Evolutionary conservation across 2,113 vertebrate species (phyloP).

Genomic region (Porphyrio hochstetteri): DNA sequence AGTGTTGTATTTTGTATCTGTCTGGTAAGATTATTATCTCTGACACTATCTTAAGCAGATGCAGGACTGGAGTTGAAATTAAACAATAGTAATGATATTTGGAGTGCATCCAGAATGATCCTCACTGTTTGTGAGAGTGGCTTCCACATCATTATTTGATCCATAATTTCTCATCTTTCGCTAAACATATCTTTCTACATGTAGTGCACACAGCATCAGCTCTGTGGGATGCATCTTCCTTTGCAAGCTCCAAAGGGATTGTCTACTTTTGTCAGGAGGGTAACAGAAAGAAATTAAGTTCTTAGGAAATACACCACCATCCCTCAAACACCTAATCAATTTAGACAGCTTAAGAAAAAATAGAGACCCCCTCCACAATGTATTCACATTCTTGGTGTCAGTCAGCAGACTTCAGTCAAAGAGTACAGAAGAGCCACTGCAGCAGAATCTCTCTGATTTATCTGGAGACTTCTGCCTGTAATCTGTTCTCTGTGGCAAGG

Average conservation of each 20-base stretch:
- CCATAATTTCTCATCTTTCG: slow-evolving; percentile 69
- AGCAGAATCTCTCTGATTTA: slow-evolving; percentile 35
- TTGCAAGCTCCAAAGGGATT: slow-evolving; percentile 57
- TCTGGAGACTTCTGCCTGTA: slow-evolving; percentile 24
- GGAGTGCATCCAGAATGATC: slow-evolving; percentile 64
- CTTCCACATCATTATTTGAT: slow-evolving; percentile 68
- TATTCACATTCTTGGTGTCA: slow-evolving; percentile 35
- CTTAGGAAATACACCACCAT: slow-evolving; percentile 50
- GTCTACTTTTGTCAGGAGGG: slow-evolving; percentile 68
- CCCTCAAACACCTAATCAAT: slow-evolving; percentile 64
- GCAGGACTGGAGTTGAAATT: slow-evolving; percentile 66
- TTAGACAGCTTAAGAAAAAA: slow-evolving; percentile 58
- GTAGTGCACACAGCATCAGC: slow-evolving; percentile 15
- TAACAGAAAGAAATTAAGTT: slow-evolving; percentile 70
- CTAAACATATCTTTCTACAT: slow-evolving; percentile 59
- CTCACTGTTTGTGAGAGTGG: slow-evolving; percentile 61
- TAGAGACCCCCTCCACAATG: background rate
- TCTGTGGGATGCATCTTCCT: slow-evolving; percentile 56
- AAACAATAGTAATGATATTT: slow-evolving; percentile 69
- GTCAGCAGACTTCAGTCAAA: slow-evolving; percentile 37
- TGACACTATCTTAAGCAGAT: slow-evolving; percentile 73
- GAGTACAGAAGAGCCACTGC: slow-evolving; percentile 7
- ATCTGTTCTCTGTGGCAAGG: background rate
- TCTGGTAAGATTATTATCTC: slow-evolving; percentile 66
- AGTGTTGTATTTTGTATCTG: slow-evolving; percentile 70